phyloP scores from a whole-genome alignment of 2,888 invertebrate species.

The Gerris lacustris region DNA sequence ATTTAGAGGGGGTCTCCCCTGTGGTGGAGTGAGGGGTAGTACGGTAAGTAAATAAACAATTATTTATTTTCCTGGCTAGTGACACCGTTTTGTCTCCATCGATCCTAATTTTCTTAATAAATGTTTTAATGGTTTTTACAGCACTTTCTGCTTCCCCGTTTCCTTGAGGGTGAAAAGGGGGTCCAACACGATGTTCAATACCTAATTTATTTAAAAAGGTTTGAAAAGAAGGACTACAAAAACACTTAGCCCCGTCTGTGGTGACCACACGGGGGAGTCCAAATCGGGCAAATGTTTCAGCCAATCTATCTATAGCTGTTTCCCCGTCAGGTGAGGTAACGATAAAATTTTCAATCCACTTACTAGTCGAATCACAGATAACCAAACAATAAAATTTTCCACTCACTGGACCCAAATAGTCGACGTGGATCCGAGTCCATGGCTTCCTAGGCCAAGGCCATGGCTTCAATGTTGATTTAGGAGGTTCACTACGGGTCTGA shows the following conservation, averaged over 20 bases:
- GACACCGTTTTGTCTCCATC: neutral
- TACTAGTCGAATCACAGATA: conserved; percentile 15
- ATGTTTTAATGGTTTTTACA: conserved; percentile 14
- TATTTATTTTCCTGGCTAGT: conserved; percentile 6
- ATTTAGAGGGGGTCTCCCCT: conserved; percentile 7
- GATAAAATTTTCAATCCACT: conserved; percentile 20
- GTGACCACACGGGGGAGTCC: conserved; percentile 16
- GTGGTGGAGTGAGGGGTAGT: conserved; percentile 15
- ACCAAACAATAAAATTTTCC: conserved; percentile 16
- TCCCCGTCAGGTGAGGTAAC: conserved; percentile 8
- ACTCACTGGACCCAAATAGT: conserved; percentile 10
- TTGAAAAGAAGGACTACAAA: conserved; percentile 10
- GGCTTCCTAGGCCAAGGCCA: conserved; percentile 3
- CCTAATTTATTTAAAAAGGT: conserved; percentile 14
- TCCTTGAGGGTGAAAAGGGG: conserved; percentile 18
- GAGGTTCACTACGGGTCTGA: neutral
- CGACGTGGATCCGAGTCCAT: neutral
- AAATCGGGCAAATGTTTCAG: conserved; percentile 15
- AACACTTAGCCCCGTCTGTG: conserved; percentile 13
- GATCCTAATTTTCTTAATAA: conserved; percentile 5
- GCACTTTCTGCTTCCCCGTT: conserved; percentile 16
- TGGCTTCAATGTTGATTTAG: conserved; percentile 12
- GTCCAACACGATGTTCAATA: conserved; percentile 12
- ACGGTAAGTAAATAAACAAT: conserved; percentile 9
- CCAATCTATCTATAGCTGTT: conserved; percentile 13